A percentile compares a stretch with the other conserved stretches of the same genome.
Conservation (phyloP, 1,140 invertebrate genomes). For the Zaprionus gabonicus region DNA sequence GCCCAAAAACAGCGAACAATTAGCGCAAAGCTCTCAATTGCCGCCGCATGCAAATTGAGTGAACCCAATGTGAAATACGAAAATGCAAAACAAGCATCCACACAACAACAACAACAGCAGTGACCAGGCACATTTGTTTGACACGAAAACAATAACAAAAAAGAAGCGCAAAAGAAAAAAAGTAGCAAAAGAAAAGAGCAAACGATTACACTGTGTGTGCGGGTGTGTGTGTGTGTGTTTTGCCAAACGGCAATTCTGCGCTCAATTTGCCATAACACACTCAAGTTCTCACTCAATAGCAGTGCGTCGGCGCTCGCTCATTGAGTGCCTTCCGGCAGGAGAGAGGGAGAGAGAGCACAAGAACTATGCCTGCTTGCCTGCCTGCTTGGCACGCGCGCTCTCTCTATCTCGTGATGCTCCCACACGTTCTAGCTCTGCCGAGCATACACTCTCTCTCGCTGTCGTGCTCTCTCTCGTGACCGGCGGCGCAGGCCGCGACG, state of each 20-base stretch:
- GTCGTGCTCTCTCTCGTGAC: slow-evolving; percentile 18
- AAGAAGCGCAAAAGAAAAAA: slow-evolving; percentile 21
- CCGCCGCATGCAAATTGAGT: slow-evolving; percentile 48
- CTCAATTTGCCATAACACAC: slow-evolving; percentile 24
- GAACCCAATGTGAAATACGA: slow-evolving; percentile 32
- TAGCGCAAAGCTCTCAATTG: slow-evolving; percentile 57
- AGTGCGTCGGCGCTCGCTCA: slow-evolving; percentile 37
- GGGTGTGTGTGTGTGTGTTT: slow-evolving; percentile 22
- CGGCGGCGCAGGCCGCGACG: neutral
- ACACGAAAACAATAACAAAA: slow-evolving; percentile 75
- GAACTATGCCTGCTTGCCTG: neutral
- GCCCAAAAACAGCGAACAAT: slow-evolving; percentile 57
- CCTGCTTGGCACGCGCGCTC: neutral
- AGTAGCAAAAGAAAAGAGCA: slow-evolving; percentile 35
- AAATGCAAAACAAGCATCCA: slow-evolving; percentile 18
- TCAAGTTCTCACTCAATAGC: slow-evolving; percentile 32
- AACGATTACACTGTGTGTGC: slow-evolving; percentile 12
- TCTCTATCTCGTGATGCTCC: neutral
- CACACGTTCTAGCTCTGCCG: neutral
- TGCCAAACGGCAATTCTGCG: slow-evolving; percentile 14
- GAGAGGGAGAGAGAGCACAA: neutral
- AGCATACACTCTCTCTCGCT: neutral
- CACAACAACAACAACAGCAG: slow-evolving; percentile 17
- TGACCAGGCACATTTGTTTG: slow-evolving; percentile 55
- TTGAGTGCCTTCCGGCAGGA: slow-evolving; percentile 13